Base-by-base conservation (phyloP, 92 coral and sea anemone genomes). In the Phenganax stokvisi region DNA sequence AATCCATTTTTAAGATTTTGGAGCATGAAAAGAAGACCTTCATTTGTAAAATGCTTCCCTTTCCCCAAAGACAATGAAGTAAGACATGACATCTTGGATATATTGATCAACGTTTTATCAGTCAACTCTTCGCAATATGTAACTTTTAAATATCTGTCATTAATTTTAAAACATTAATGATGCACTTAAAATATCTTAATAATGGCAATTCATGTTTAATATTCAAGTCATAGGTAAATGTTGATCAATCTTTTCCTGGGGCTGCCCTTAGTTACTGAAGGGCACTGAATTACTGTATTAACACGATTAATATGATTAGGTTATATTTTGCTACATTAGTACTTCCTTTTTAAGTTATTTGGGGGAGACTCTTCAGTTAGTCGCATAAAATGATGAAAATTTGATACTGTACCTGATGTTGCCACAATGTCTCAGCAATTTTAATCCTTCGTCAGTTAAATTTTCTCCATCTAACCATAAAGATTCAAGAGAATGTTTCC, bases 381-480 rank as follows among this genome's bases (percentile, higher is more conserved):
- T 5, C 25, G 25, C 25, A 20, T 61, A 15, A 64, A 20, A 20
- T 20, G 25, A 20, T 17, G 2, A 64, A 20, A 64, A 64, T 30
- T 1, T 31, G 58, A 44, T 62, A 6, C 51, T 64, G 74, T 80
- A 94, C 98, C 87, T 92, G 17, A 94, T 76, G 10, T 90, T 84
- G 8, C 47, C 75, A 83, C 98, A 94, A 71, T 76, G 85, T 64
- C 88, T 78, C 84, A 94, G 91, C 57, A 85, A 71, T 60, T 80
- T 60, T 16, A 94, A 53, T 74, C 91, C 89, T 30, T 75, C 79
- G 69, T 94, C 98, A 58, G 90, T 84, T 73, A 94, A 65, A 76
- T 92, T 88, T 57, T 87, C 98, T 8, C 97, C 98, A 92, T 94
- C 98, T 54, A 94, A 59, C 98, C 98, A 94, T 51, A 94, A 61